Evolutionary conservation across 2,113 vertebrate genomes (phyloP).

Genomic region (Cebus imitator): DNA sequence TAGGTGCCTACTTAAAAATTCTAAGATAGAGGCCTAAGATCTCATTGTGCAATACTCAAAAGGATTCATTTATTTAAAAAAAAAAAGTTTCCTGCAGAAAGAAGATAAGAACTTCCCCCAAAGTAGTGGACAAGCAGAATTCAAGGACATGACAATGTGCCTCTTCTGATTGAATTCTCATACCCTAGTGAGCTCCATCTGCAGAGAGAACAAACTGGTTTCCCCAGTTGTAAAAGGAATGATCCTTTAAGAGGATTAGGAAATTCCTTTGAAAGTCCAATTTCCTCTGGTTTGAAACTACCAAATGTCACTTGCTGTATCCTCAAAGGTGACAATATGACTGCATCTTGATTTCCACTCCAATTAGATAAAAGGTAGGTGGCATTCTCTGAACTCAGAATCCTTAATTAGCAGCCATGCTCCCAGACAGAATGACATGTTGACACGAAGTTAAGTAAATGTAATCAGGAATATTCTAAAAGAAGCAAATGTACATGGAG

Average conservation of each 20-base stretch:
- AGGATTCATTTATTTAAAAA: background rate
- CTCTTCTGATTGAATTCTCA: background rate
- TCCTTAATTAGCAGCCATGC: background rate
- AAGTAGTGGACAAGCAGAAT: background rate
- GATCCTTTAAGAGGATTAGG: slow-evolving; percentile 50
- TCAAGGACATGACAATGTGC: background rate
- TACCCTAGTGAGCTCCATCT: background rate
- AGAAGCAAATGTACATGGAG: background rate
- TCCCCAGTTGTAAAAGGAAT: slow-evolving; percentile 23
- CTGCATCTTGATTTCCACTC: slow-evolving; percentile 10
- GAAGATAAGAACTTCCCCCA: background rate
- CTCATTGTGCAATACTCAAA: slow-evolving; percentile 37
- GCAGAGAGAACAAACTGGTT: background rate
- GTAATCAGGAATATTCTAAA: background rate
- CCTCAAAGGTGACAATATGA: background rate
- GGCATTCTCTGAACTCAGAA: slow-evolving; percentile 17
- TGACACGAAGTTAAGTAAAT: background rate
- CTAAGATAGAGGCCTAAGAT: slow-evolving; percentile 51
- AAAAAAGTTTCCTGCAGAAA: background rate
- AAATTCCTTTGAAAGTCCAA: slow-evolving; percentile 42
- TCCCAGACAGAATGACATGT: background rate
- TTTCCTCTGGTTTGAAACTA: slow-evolving; percentile 25
- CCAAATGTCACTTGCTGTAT: slow-evolving; percentile 7
- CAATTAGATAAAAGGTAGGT: slow-evolving; percentile 31
- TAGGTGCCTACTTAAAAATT: slow-evolving; percentile 21